A percentile compares a stretch with the other conserved stretches of the same genome.
phyloP scores from a whole-genome alignment of 2,113 vertebrate genomes.

The Dromiciops gliroides region DNA sequence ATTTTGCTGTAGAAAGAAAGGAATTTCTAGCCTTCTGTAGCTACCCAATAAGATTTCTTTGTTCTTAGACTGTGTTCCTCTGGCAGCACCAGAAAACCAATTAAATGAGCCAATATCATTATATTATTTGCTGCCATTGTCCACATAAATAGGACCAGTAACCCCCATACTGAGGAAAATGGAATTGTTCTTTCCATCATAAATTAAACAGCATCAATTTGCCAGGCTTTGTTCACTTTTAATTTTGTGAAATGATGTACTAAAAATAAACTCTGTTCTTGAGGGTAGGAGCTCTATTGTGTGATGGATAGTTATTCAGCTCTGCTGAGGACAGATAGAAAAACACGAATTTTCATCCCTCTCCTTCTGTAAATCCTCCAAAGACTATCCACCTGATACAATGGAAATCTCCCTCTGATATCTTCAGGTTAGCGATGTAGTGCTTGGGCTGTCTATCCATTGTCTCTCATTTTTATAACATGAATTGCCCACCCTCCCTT shows the following conservation, averaged over 20 bases:
- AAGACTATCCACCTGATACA: not conserved
- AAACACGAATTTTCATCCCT: not conserved
- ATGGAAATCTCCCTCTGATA: not conserved
- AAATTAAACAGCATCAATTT: not conserved
- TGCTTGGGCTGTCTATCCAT: not conserved
- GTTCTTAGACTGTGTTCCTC: not conserved
- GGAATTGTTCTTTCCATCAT: slow-evolving; percentile 65
- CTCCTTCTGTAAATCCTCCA: not conserved
- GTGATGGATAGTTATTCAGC: not conserved
- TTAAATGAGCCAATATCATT: slow-evolving; percentile 19
- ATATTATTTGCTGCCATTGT: slow-evolving; percentile 39
- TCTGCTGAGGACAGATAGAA: not conserved
- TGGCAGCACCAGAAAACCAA: slow-evolving; percentile 44
- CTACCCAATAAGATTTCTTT: slow-evolving; percentile 39
- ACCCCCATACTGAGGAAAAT: slow-evolving; percentile 43
- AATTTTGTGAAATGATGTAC: not conserved
- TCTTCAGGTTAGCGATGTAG: not conserved
- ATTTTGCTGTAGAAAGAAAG: not conserved
- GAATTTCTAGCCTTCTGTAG: not conserved
- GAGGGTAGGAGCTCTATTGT: not conserved
- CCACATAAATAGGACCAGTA: slow-evolving; percentile 53
- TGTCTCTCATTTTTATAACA: not conserved
- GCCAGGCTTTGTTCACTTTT: not conserved
- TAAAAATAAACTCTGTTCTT: not conserved
- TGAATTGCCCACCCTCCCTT: not conserved